Conservation (phyloP, 2,888 invertebrate genomes). For the Sminthurinus aureus region DNA sequence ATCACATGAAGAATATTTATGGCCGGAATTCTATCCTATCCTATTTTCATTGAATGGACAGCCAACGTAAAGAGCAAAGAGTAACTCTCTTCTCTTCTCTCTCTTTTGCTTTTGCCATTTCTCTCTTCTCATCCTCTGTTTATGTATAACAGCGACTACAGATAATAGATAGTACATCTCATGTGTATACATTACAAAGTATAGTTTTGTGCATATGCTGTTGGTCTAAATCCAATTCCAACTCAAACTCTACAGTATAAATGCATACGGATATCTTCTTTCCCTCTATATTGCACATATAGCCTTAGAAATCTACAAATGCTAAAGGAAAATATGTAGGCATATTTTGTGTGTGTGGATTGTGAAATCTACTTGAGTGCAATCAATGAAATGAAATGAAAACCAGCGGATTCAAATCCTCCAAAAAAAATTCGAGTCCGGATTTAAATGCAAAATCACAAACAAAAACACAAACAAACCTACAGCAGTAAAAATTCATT, state of each 20-base stretch:
- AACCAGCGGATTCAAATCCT: neutral
- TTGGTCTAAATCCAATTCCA: neutral
- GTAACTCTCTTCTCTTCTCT: conserved; percentile 24
- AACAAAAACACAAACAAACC: too few species aligned
- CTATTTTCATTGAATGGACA: conserved; percentile 38
- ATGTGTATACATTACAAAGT: too few species aligned
- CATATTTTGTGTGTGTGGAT: too few species aligned
- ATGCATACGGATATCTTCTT: neutral
- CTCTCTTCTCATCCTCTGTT: neutral
- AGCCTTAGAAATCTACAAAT: neutral
- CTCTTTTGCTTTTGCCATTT: conserved; percentile 2
- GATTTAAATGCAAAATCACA: neutral
- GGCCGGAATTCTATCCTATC: conserved; percentile 36
- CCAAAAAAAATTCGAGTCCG: neutral
- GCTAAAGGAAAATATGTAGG: too few species aligned
- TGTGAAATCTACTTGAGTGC: conserved; percentile 6
- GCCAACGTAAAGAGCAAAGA: conserved; percentile 12
- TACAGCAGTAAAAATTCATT: too few species aligned
- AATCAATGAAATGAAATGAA: conserved; percentile 33
- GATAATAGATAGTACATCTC: too few species aligned
- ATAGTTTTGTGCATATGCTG: too few species aligned
- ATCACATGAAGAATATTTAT: conserved; percentile 43
- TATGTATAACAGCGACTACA: too few species aligned
- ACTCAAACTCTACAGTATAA: neutral
- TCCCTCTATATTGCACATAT: neutral